Evolutionary conservation across 2,797 vertebrate genomes (phyloP), one percentile per base, ranked within the genome.

Genomic region (Loriculus beryllinus): DNA sequence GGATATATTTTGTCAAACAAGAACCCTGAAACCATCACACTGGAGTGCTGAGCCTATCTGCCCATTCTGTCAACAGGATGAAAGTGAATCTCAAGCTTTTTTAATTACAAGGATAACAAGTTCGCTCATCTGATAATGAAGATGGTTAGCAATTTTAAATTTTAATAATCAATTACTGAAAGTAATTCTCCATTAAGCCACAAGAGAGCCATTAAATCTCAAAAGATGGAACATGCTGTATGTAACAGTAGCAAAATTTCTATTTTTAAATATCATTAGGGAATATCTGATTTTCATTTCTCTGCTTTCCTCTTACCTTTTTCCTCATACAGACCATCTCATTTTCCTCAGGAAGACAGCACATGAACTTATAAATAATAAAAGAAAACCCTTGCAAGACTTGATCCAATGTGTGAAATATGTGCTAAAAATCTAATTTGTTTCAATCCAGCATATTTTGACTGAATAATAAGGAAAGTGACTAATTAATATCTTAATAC

Each of bases 91-190:
- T 98, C 97, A 92, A 98, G 98, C 98, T 98, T 99, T 99, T 99
- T 99, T 99, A 99, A 99, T 99, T 99, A 99, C 98, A 99, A 98
- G 98, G 98, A 98, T 98, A 99, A 99, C 98, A 98, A 98, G 98
- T 98, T 98, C 98, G 97, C 98, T 99, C 98, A 98, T 99, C 98
- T 99, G 98, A 98, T 99, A 99, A 99, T 98, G 98, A 98, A 99
- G 98, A 98, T 98, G 98, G 98, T 98, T 99, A 98, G 98, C 98
- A 99, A 99, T 99, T 99, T 99, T 98, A 98, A 98, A 98, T 99
- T 99, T 99, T 99, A 99, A 99, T 99, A 99, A 99, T 99, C 99
- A 99, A 99, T 99, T 99, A 99, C 98, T 98, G 98, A 98, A 98
- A 98, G 98, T 98, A 99, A 99, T 99, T 99, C 98, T 99, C 98